phyloP scores from a whole-genome alignment of 2,888 invertebrate genomes.

The Yponomeuta plumbellus region DNA sequence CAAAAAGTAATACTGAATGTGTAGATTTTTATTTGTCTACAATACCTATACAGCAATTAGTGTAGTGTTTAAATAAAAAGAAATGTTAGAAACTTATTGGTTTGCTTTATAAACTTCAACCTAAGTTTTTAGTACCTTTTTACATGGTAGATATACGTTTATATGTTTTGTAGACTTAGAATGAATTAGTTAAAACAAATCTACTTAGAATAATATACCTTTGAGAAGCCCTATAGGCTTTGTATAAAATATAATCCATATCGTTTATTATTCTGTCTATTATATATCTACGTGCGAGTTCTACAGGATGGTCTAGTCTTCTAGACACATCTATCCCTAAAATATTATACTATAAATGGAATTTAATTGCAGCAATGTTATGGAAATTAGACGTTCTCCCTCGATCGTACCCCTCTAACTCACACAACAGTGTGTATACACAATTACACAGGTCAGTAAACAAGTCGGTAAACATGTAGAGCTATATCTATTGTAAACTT shows the following conservation, averaged over 20 bases:
- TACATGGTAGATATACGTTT: neutral
- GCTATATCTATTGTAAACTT: conserved; percentile 9
- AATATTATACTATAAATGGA: neutral
- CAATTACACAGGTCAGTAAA: conserved; percentile 26
- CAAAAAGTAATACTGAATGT: neutral
- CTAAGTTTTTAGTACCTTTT: neutral
- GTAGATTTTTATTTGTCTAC: conserved; percentile 3
- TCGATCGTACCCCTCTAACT: neutral
- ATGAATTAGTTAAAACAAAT: too few species aligned
- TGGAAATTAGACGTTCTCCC: neutral
- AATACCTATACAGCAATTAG: neutral
- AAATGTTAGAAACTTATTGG: conserved; percentile 2
- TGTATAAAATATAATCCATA: too few species aligned
- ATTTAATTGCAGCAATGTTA: neutral
- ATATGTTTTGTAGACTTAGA: neutral
- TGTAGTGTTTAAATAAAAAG: conserved; percentile 9
- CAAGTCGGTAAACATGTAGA: conserved; percentile 33
- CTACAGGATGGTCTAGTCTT: too few species aligned
- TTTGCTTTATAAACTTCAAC: neutral
- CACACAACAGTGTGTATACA: neutral
- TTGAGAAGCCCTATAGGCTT: too few species aligned
- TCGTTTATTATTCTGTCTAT: too few species aligned
- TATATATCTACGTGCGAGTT: too few species aligned
- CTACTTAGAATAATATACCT: too few species aligned
- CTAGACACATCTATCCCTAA: neutral